Base-by-base conservation (phyloP, 1,140 invertebrate species). In the Drosophila athabasca region DNA sequence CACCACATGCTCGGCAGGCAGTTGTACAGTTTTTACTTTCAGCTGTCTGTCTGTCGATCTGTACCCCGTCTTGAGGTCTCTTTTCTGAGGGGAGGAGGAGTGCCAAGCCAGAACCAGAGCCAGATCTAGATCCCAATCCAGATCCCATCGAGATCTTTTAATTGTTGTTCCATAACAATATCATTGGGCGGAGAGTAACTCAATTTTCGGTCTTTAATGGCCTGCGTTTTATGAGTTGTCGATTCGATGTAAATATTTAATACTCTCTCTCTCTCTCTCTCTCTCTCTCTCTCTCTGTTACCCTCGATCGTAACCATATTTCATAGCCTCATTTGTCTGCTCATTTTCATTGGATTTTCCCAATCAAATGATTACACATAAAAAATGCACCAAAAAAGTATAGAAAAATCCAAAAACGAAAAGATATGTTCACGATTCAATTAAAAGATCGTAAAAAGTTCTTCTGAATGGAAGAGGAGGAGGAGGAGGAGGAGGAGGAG, bases 351-450 rank as follows among this genome's bases (percentile, higher is more conserved):
- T 66, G n/a, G n/a, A n/a, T n/a, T n/a, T 62, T 29, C 48, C 57
- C 71, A 75, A 77, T 78, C 74, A 62, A 78, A 62, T 48, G 39
- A 49, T 55, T 64, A 50, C 51, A 44, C 1, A n/a, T 65, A 64
- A 57, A 65, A 65, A 31, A 52, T 19, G 29, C n/a, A 45, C 19
- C 45, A 48, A 26, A 26, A 26, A 17, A 58, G 61, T n/a, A n/a
- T n/a, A n/a, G n/a, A n/a, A 49, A 73, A 70, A 59, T 53, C 62
- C 59, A 49, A 72, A 41, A 72, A 41, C 66, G 50, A 67, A 76
- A 49, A 69, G 61, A 87, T 72, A 88, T 88, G 82, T 88, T 87
- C 76, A 87, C 79, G 55, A 76, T 83, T 87, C 83, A 87, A 87
- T 87, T 87, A 87, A 88, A 83, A 51, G 76, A 65, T 83, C 79